Evolutionary conservation across 2,888 invertebrate species (phyloP).

Genomic region (Holacanthella duospinosa): DNA sequence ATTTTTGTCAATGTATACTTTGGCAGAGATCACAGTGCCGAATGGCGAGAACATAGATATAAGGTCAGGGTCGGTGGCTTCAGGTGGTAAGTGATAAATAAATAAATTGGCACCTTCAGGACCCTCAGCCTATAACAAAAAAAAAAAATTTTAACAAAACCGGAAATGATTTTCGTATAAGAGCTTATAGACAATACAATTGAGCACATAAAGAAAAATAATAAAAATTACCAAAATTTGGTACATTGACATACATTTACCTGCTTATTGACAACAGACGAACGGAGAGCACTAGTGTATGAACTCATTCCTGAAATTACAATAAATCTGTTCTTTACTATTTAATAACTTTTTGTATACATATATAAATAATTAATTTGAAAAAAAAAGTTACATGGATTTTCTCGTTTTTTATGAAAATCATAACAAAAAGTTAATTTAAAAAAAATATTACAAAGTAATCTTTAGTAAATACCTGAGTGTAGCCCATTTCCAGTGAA

Average conservation of each 20-base stretch:
- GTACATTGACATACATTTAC: constrained; percentile 19
- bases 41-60: constrained; percentile 95
- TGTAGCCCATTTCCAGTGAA: constrained; percentile 33
- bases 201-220: neutral
- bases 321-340: neutral
- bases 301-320: constrained; percentile 30
- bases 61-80: constrained; percentile 94
- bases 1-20: constrained; percentile 99
- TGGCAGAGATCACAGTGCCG: constrained; percentile 96
- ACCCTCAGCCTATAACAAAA: constrained; percentile 79
- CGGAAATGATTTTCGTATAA: neutral
- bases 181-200: neutral
- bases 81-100: constrained; percentile 98
- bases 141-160: constrained; percentile 2
- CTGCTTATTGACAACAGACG: constrained; percentile 20
- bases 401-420: too few species aligned
- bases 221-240: neutral
- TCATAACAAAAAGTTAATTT: too few species aligned
- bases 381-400: too few species aligned
- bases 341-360: neutral
- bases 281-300: constrained; percentile 26
- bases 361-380: too few species aligned
- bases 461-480: constrained; percentile 20
- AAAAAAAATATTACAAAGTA: neutral
- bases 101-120: constrained; percentile 98